Evolutionary conservation across 2,113 vertebrate genomes (phyloP).

Genomic region (Rhineura floridana): DNA sequence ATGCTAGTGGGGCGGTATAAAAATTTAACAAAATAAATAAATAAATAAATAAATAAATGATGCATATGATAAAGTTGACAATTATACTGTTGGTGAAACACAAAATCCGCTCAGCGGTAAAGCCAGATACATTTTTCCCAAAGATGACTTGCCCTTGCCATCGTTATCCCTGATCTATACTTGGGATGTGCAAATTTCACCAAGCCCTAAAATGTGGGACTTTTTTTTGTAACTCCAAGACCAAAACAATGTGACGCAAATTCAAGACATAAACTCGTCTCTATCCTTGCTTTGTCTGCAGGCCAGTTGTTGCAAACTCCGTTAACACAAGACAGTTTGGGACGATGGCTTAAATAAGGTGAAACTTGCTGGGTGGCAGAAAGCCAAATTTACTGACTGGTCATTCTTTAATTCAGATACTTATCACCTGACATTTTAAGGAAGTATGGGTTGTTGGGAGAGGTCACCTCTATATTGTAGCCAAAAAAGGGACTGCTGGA

Average conservation of each 20-base stretch:
- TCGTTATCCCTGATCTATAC: conserved; percentile 42
- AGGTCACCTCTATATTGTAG: too few species aligned
- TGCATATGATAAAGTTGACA: conserved; percentile 6
- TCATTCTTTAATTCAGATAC: background rate
- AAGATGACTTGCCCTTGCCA: conserved; percentile 45
- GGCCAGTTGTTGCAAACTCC: background rate
- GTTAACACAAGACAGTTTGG: background rate
- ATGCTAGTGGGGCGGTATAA: too few species aligned
- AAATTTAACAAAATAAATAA: too few species aligned
- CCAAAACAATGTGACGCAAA: background rate
- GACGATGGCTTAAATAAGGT: background rate
- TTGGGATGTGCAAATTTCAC: conserved; percentile 39
- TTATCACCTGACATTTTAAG: too few species aligned
- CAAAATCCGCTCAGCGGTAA: conserved; percentile 36
- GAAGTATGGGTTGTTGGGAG: background rate
- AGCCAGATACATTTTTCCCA: conserved; percentile 10
- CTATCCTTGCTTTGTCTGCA: background rate
- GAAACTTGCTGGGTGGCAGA: background rate
- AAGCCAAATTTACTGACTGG: background rate
- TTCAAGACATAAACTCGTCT: background rate
- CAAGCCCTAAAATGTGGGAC: conserved; percentile 17
- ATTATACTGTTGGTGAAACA: conserved; percentile 47
- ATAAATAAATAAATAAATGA: too few species aligned
- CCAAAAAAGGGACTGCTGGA: too few species aligned
- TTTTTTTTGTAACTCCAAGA: background rate